Evolutionary conservation across 2,113 vertebrate species (phyloP).

Genomic region (Tragelaphus imberbis): DNA sequence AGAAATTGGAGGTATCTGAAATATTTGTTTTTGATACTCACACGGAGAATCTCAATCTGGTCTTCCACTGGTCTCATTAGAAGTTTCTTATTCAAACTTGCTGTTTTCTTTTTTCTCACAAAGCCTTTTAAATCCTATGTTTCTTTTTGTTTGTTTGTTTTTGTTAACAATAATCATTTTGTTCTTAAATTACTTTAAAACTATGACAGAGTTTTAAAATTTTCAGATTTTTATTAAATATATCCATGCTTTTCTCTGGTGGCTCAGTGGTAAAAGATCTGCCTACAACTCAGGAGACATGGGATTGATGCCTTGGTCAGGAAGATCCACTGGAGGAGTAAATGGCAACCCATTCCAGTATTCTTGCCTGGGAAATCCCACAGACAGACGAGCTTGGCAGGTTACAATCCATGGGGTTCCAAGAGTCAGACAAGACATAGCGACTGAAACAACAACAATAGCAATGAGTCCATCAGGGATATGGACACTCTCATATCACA

Average conservation of each 20-base stretch:
- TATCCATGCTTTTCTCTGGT: background rate
- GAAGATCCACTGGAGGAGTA: background rate
- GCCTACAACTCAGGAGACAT: background rate
- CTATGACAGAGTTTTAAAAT: background rate
- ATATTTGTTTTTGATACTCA: slow-evolving; percentile 20
- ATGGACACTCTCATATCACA: background rate
- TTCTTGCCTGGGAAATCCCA: background rate
- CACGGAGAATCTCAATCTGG: background rate
- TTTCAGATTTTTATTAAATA: slow-evolving; percentile 7
- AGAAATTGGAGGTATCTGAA: background rate
- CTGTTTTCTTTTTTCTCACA: slow-evolving; percentile 24
- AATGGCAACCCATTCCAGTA: background rate
- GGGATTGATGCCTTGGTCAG: background rate
- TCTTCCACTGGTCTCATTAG: background rate
- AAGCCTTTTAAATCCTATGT: slow-evolving; percentile 1
- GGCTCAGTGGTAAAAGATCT: background rate
- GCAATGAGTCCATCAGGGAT: background rate
- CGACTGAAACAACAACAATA: background rate
- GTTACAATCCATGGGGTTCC: background rate
- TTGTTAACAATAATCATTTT: slow-evolving; percentile 31
- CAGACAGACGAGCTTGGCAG: background rate
- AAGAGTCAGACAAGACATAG: background rate
- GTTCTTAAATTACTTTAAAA: slow-evolving; percentile 21
- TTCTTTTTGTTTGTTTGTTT: background rate
- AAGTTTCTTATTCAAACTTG: background rate